Conservation (phyloP, 2,113 vertebrate species). For the Regulus satrapa region DNA sequence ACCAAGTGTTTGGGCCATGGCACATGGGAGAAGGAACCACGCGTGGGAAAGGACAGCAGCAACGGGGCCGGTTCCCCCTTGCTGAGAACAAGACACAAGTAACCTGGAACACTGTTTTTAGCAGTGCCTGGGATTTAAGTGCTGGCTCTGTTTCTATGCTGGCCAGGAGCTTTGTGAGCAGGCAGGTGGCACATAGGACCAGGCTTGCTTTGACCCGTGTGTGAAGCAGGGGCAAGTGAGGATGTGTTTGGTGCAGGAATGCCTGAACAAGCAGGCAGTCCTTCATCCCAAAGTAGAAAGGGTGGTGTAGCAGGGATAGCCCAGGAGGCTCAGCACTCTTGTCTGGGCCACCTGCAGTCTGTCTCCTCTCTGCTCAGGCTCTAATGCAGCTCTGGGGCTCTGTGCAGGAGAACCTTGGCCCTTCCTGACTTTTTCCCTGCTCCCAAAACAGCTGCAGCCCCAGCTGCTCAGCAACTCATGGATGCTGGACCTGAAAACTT, state of each 20-base stretch:
- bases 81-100: background rate
- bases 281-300: fast-evolving
- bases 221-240: background rate
- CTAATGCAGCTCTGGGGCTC: background rate
- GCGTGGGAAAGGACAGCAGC: background rate
- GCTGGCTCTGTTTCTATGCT: background rate
- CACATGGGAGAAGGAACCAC: background rate
- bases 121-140: background rate
- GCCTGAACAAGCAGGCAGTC: fast-evolving
- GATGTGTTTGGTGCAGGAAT: background rate
- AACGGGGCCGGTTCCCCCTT: fast-evolving
- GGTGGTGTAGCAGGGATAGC: background rate
- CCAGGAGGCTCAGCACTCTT: background rate
- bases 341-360: background rate
- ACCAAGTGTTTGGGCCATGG: fast-evolving
- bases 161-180: background rate
- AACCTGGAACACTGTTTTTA: background rate
- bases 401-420: fast-evolving
- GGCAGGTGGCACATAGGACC: background rate
- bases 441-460: background rate
- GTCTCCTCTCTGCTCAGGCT: background rate
- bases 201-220: background rate
- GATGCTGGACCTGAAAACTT: background rate
- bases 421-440: background rate
- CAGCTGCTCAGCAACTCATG: background rate